Evolutionary conservation across 2,888 invertebrate genomes (phyloP).

Genomic region (Ochropacha duplaris): DNA sequence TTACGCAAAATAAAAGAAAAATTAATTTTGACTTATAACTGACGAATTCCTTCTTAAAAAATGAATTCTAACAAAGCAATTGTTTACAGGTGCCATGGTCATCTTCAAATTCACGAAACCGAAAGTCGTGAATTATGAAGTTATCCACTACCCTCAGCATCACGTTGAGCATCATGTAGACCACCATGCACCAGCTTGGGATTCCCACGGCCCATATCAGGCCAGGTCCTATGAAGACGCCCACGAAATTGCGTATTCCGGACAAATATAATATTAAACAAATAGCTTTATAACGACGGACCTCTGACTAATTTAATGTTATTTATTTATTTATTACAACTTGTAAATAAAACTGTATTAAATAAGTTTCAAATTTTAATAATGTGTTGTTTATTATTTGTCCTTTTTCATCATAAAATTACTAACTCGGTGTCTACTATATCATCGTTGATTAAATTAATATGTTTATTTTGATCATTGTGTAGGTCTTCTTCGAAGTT

Average conservation of each 20-base stretch:
- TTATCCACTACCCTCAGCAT: slow-evolving; percentile 90
- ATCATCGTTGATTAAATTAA: neutral
- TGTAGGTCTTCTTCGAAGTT: neutral
- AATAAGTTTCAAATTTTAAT: slow-evolving; percentile 67
- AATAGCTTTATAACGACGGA: slow-evolving; percentile 62
- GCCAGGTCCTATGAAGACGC: slow-evolving; percentile 82
- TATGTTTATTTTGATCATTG: neutral
- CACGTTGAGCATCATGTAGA: slow-evolving; percentile 87
- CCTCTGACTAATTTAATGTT: slow-evolving; percentile 76
- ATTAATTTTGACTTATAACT: too few species aligned
- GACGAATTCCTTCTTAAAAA: neutral
- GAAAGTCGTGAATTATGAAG: slow-evolving; percentile 93
- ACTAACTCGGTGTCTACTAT: neutral
- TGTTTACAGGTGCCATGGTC: slow-evolving; percentile 85
- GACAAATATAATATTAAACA: slow-evolving; percentile 62
- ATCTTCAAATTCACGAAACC: slow-evolving; percentile 95
- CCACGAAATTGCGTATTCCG: slow-evolving; percentile 84
- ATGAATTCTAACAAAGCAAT: neutral
- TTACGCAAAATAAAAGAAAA: too few species aligned
- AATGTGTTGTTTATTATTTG: slow-evolving; percentile 36
- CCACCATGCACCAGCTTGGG: slow-evolving; percentile 81
- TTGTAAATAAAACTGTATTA: slow-evolving; percentile 75
- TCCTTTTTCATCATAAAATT: slow-evolving; percentile 15
- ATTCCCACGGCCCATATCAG: slow-evolving; percentile 84
- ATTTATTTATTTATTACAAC: slow-evolving; percentile 70